phyloP scores from a whole-genome alignment of 2,797 vertebrate species.

The Zenarchopterus dispar region DNA sequence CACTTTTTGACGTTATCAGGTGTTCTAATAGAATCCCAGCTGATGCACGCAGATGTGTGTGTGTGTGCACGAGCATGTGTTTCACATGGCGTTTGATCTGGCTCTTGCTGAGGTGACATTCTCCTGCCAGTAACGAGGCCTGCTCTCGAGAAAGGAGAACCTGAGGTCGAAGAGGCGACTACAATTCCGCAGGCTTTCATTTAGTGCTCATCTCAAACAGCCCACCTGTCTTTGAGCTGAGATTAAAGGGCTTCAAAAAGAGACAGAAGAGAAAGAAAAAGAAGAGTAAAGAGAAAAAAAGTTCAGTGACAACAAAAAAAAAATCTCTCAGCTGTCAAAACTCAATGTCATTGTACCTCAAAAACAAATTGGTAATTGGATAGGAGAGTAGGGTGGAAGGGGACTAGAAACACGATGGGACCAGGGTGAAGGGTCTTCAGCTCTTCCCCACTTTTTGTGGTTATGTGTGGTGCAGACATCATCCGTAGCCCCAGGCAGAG shows the following conservation, averaged over 20 bases:
- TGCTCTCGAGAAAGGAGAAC: conserved; percentile 69
- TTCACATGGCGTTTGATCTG: conserved; percentile 68
- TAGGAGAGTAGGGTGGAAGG: conserved; percentile 28
- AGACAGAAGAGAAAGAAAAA: conserved; percentile 36
- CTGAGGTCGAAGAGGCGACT: conserved; percentile 71
- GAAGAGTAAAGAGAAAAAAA: conserved; percentile 10
- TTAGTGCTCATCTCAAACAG: conserved; percentile 58
- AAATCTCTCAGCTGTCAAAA: conserved; percentile 63
- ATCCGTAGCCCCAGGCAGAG: conserved; percentile 50
- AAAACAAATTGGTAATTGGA: conserved; percentile 74
- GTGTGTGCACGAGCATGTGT: not conserved
- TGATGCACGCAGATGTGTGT: conserved; percentile 13
- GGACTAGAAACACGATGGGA: conserved; percentile 25
- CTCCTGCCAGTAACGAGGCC: conserved; percentile 67
- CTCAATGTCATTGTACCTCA: conserved; percentile 67
- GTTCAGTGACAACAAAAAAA: conserved; percentile 60
- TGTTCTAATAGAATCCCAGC: conserved; percentile 63
- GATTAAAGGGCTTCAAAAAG: conserved; percentile 75
- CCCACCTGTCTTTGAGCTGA: conserved; percentile 71
- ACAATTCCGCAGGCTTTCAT: conserved; percentile 70
- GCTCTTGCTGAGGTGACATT: conserved; percentile 61
- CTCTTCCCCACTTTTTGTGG: conserved; percentile 15
- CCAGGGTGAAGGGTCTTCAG: conserved; percentile 31
- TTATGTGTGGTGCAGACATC: conserved; percentile 49
- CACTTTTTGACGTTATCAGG: conserved; percentile 70